Evolutionary conservation across 2,113 vertebrate species (phyloP), one percentile per base, ranked within the genome.

Genomic region (Grus americana): DNA sequence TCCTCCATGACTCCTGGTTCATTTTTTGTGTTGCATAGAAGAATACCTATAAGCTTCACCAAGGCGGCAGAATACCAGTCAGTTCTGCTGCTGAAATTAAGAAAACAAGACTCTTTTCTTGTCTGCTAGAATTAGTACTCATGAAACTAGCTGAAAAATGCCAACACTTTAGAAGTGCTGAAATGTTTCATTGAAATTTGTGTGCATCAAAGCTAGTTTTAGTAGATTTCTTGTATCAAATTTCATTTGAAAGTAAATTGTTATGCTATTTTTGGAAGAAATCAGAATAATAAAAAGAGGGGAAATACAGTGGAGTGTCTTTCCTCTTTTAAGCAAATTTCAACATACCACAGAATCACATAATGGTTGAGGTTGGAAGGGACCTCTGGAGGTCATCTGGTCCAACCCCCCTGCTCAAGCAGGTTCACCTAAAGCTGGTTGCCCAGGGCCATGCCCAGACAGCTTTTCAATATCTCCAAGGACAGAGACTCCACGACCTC

Each of bases 191-290:
- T 58, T 88, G 49, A 87, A 62, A 67, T 66, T 63, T 72, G 66
- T 91, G 65, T 88, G 49, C 0, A 0, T 93, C 91, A 87, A 76
- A 87, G 34, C 71, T 96, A 87, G 88, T 88, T 96, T 86, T 94
- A 67, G 86, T 94, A 86, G 52, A 84, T 66, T 88, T 88, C 71
- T 71, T 95, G 88, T 88, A 74, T 86, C 12, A 55, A 38, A 61
- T 90, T 83, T 82, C 18, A 47, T 71, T 93, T 74, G 90, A 59
- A 86, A 92, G 75, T 71, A 46, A 22, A 11, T 57, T 96, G 93
- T 92, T 90, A 80, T 10, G 67, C 94, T 95, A 88, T 95, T 97
- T 96, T 97, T 86, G 59, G 83, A 95, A 95, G 91, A 96, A 92
- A 84, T 79, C 38, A 16, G 26, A 91, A 73, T 54, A 97, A 96